phyloP scores from a whole-genome alignment of 2,888 invertebrate genomes.

The Salticus scenicus region DNA sequence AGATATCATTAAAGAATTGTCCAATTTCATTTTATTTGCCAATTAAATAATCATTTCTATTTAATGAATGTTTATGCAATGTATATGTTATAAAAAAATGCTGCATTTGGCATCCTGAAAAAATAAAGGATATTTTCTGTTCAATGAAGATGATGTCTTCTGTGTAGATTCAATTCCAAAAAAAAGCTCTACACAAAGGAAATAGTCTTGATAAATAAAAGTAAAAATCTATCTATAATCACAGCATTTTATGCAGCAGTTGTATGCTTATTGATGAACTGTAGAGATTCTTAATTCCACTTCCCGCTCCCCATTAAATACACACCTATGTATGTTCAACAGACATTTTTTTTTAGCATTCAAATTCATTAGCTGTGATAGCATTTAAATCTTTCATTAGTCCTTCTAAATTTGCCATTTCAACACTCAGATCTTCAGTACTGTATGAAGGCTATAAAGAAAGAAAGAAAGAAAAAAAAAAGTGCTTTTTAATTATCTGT shows the following conservation, averaged over 20 bases:
- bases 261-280: constrained; percentile 14
- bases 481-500: no score
- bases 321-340: background rate
- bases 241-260: constrained; percentile 50
- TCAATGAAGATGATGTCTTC: constrained; percentile 20
- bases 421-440: constrained; percentile 95
- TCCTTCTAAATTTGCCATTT: constrained; percentile 98
- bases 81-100: background rate
- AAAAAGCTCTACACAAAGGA: constrained; percentile 29
- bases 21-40: no score
- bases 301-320: background rate
- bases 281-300: background rate
- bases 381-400: constrained; percentile 98
- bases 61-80: no score
- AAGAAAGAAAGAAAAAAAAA: no score
- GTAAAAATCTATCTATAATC: constrained; percentile 37
- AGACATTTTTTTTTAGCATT: constrained; percentile 77
- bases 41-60: no score
- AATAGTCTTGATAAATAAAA: constrained; percentile 28
- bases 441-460: constrained; percentile 80
- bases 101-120: constrained; percentile 38
- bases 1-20: no score
- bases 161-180: constrained; percentile 16
- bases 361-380: constrained; percentile 96
- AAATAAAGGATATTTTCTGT: constrained; percentile 9